Base-by-base conservation (phyloP, 2,888 invertebrate genomes). In the Lacanobia wlatinum region DNA sequence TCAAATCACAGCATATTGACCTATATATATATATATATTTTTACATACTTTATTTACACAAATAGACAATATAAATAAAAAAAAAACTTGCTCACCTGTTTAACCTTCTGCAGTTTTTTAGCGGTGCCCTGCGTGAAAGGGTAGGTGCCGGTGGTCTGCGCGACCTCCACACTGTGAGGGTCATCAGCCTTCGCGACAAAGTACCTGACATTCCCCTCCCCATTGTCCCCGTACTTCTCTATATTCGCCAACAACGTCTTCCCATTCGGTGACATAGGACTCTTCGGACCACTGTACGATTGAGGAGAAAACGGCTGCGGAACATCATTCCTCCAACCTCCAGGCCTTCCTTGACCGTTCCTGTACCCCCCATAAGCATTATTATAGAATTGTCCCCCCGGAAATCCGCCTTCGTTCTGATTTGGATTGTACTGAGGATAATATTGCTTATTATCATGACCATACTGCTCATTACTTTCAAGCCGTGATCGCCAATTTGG, bases 181-280 rank as follows among this genome's bases (percentile, higher is more conserved):
- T 96, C 97, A 52, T 96, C 96, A 21, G 97, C 97, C 86, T 97
- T 97, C 87, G 97, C 97, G 63, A 98, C 93, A 85, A 97, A 97
- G 91, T 97, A 98, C 38, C 89, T 87, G 78, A 89, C 88, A 46
- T 84, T 90, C 18, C 76, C 85, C 55, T 91, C 90, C 0, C 83
- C 86, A 12, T 63, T 84, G 2, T 77, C 85, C 8, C 91, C 90
- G 63, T 93, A 92, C 85, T 94, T 94, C 89, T 95, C 95, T 70
- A 95, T 95, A 62, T 93, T 94, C 4, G 94, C 92, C 79, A 94
- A 67, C 79, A 94, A 73, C 7, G 94, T 89, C 90, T 92, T 93
- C 34, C 94, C 93, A 60, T 91, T 91, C 0, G 95, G 94, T 0
- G 94, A 94, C 90, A 93, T 91, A 3, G 95, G 94, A 62, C 93